Conservation (phyloP, 2,113 vertebrate genomes). For the Agelaius tricolor region DNA sequence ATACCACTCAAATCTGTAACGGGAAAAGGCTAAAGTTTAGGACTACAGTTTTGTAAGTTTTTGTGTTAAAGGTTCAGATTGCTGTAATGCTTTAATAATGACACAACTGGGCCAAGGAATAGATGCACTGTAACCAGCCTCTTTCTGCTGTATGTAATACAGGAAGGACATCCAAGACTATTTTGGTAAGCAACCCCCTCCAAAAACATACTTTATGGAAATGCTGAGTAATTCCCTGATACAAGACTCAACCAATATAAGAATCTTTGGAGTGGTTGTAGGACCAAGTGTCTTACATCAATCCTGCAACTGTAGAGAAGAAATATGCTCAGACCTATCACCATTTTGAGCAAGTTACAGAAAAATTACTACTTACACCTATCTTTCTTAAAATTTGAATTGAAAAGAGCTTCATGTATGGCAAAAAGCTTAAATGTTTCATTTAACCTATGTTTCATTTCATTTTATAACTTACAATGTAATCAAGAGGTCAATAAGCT, state of each 20-base stretch:
- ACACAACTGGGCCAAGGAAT: conserved; percentile 1
- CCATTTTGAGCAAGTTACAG: background rate
- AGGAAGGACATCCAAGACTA: background rate
- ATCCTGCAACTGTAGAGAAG: background rate
- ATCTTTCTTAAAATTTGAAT: background rate
- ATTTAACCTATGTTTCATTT: background rate
- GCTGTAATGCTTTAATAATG: background rate
- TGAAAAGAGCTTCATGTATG: background rate
- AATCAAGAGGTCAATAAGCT: background rate
- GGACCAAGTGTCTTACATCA: background rate
- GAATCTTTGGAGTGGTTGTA: background rate
- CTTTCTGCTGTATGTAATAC: background rate
- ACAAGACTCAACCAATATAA: background rate
- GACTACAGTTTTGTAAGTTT: background rate
- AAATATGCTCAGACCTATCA: background rate
- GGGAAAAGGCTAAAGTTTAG: background rate
- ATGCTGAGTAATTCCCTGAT: background rate
- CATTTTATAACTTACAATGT: accelerated
- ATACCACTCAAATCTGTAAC: background rate
- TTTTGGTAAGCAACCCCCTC: background rate
- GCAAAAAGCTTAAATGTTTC: background rate
- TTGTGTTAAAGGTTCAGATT: conserved; percentile 44
- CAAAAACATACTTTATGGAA: background rate
- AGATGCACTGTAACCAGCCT: background rate
- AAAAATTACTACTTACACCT: background rate